Evolutionary conservation across 2,113 vertebrate species (phyloP), one percentile per base, ranked within the genome.

Genomic region (Neotoma lepida): DNA sequence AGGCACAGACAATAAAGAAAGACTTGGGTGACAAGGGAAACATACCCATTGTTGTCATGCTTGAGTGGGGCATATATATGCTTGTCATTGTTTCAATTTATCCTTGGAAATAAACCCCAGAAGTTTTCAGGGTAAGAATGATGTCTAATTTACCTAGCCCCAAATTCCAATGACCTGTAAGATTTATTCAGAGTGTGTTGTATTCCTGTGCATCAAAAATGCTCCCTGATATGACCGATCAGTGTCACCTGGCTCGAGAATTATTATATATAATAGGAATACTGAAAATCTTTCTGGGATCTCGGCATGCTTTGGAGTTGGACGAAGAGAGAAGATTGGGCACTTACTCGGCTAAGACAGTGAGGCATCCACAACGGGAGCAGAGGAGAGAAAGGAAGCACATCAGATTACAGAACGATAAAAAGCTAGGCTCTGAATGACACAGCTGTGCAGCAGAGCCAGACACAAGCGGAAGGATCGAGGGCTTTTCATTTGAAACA

Each of bases 141-240:
- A 80, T 4, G 22, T 24, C 63, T 70, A 90, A 92, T 93, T 78
- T 56, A 96, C 5, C n/a, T 70, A 30, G 78, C 86, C 30, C 56
- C 64, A 93, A 95, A 78, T 91, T 68, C 54, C 91, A 88, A 78
- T 51, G 18, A 93, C 39, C 2, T 30, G 18, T 81, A 28, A 7
- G 35, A 46, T 84, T 92, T 89, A 91, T 84, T 84, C 26, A 64
- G 12, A 77, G 2, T 22, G 76, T n/a, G 9, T 46, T 51, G 30
- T 4, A 58, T 92, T 89, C 94, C 41, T 77, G 6, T 28, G 3
- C 18, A 82, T 66, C 86, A 66, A 89, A 87, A 97, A 89, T 56
- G 22, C 28, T 88, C 89, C 4, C 46, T 77, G 81, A 58, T 35
- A 86, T 85, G 26, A 78, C 20, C 46, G 22, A n/a, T n/a, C 91